Evolutionary conservation across 2,113 vertebrate genomes (phyloP), one percentile per base, ranked within the genome.

Genomic region (Anguilla japonica): DNA sequence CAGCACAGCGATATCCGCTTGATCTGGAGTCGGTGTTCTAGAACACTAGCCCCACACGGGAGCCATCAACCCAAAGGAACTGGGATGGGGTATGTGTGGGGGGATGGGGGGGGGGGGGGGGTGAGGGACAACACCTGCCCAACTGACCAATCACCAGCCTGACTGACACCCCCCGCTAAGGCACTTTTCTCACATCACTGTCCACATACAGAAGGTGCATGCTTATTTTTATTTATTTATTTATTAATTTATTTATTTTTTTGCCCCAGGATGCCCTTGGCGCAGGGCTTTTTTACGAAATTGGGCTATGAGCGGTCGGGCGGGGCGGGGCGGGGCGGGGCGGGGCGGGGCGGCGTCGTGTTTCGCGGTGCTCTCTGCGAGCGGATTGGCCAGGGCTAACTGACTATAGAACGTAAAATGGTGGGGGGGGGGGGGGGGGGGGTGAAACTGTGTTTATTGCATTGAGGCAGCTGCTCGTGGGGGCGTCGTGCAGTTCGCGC

Each of bases 121-220:
- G 4, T 71, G 41, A 81, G 39, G 22, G n/a, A 22, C 13, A 60
- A 15, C 29, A 16, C 15, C 43, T 83, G 78, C 39, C 40, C 43
- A 13, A 78, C 26, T 78, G 18, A 75, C 26, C 15, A n/a, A 43
- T 83, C 20, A 83, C 56, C 57, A 5, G 82, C 50, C 82, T 83
- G 82, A 63, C 3, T n/a, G 50, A 56, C 82, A 84, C 81, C 41
- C 34, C 71, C 63, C 63, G 22, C 8, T 83, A 94, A 95, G 93
- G 94, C 94, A 95, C 94, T 95, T 95, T 88, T 92, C 93, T 89
- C 90, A 90, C 79, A 89, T 93, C 84, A 83, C 83, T 88, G 83
- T 91, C 86, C 90, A 90, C 89, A 82, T 92, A 75, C 82, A 92
- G 79, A 92, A 92, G 89, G 92, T 92, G 91, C 90, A 89, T 41